Base-by-base conservation (phyloP, 1,140 invertebrate species). In the Ruditapes philippinarum region DNA sequence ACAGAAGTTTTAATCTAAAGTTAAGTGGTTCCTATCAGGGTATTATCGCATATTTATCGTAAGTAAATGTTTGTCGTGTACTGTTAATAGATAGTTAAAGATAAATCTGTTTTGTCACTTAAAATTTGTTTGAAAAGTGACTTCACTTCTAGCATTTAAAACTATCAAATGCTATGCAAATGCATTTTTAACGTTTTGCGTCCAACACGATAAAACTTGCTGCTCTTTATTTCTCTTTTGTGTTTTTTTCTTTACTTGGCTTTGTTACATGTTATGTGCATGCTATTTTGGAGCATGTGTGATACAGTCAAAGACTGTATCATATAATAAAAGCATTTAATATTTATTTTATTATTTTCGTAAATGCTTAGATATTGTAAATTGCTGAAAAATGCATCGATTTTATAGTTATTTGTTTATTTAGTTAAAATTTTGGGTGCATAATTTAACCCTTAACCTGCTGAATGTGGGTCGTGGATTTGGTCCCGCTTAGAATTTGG, bases 41-140 rank as follows among this genome's bases (percentile, higher is more conserved):
- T 14, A 40, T 81, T 81, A 81, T 81, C 79, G 12, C 28, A 40
- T 38, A 81, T 22, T 51, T 81, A 65, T 81, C 79, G 42, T 62
- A 38, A 40, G 54, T 81, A 54, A 81, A 81, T 81, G 79, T 81
- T 81, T 81, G 79, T 36, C 38, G 14, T 38, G 33, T 70, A 70
- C 65, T 70, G 33, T 38, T 70, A 70, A 70, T 70, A 33, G 65
- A n/a, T n/a, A n/a, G n/a, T n/a, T n/a, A n/a, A n/a, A n/a, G n/a
- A 70, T 70, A 70, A 62, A 70, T 70, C 33, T 70, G 28, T 70
- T 70, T 70, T 38, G 65, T 38, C 65, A 4, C 65, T 31, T 70
- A 31, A 11, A 70, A 70, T 38, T 38, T 33, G 3, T 54, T 49
- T 25, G 31, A 79, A 51, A 79, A 38, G 25, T 19, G 17, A 22